These are phyloP conservation scores for Xanthorhoe spadicearia DNA, from an alignment of 2,888 invertebrate genomes.

Conservation along the genomic window DNA sequence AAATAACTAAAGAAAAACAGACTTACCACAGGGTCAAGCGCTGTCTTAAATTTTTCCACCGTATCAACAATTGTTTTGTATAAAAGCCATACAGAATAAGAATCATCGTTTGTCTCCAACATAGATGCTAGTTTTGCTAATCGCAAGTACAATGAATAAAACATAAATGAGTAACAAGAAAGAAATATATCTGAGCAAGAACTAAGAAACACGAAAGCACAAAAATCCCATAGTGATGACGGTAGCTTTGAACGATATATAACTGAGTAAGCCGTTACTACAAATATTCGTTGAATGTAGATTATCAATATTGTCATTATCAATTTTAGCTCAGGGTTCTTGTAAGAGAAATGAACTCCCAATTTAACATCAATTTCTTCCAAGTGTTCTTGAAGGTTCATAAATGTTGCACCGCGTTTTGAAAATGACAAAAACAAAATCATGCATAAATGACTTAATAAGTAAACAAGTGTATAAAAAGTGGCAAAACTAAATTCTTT, in stretches of 20 bases:
- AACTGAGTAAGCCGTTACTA: neutral
- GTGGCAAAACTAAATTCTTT: neutral
- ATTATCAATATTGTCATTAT: neutral
- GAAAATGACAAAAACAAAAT: neutral
- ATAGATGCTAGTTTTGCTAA: neutral
- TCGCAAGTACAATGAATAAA: conserved; percentile 8
- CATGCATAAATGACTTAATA: neutral
- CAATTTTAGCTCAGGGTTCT: neutral
- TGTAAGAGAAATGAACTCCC: neutral
- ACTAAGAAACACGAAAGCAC: neutral
- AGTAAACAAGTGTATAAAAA: neutral
- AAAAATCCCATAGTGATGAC: neutral
- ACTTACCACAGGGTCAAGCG: conserved; percentile 19
- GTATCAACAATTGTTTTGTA: conserved; percentile 23
- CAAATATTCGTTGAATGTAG: neutral
- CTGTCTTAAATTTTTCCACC: conserved; percentile 15
- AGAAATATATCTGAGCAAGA: neutral
- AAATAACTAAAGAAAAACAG: neutral
- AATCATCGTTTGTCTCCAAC: neutral
- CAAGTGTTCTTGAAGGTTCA: neutral
- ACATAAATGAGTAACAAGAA: neutral
- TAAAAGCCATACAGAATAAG: neutral
- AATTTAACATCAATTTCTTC: neutral
- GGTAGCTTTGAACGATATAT: neutral
- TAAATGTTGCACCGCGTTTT: neutral